Evolutionary conservation across 2,888 invertebrate genomes (phyloP).

Genomic region (Nephrotoma guestfalica): DNA sequence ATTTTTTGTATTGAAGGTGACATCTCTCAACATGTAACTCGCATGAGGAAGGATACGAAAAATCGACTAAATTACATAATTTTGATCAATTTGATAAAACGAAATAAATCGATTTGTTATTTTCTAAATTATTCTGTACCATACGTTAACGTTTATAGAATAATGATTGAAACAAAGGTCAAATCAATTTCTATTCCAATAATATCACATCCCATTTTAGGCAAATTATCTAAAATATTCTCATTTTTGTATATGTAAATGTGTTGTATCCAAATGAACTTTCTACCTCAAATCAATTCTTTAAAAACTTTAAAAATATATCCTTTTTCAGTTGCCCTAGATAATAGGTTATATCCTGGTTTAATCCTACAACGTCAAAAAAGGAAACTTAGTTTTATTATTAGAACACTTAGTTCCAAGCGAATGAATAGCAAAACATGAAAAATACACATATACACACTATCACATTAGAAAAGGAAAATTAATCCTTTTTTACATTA

Average conservation of each 20-base stretch:
- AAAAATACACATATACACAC: neutral
- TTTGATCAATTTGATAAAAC: too few relatives aligned
- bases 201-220: neutral
- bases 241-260: neutral
- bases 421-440: neutral
- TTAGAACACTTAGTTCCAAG: neutral
- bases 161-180: neutral
- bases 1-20: too few relatives aligned
- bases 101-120: too few relatives aligned
- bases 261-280: neutral
- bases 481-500: neutral
- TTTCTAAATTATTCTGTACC: too few relatives aligned
- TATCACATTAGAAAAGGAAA: neutral
- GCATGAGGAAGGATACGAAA: too few relatives aligned
- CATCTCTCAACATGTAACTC: too few relatives aligned
- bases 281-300: neutral
- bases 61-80: too few relatives aligned
- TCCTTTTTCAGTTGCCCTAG: neutral
- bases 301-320: neutral
- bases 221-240: neutral
- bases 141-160: too few relatives aligned
- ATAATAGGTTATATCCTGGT: neutral
- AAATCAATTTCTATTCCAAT: neutral
- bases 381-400: neutral
- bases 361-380: neutral